Evolutionary conservation across 1,140 invertebrate species (phyloP).

Genomic region (Antheraea mylitta): DNA sequence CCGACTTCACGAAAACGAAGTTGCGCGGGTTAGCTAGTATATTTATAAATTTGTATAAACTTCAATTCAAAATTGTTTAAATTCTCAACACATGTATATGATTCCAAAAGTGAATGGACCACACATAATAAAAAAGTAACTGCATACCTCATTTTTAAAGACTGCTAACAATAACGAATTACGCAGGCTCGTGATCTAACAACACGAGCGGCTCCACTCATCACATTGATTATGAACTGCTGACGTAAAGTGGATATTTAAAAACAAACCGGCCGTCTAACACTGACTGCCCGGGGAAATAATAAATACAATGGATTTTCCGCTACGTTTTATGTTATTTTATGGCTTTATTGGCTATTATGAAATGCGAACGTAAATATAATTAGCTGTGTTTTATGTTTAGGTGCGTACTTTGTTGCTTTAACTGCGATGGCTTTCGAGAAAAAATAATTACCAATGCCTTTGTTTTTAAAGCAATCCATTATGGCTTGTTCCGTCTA

Average conservation of each 20-base stretch:
- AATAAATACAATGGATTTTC: background rate
- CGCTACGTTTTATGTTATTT: background rate
- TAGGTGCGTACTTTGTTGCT: background rate
- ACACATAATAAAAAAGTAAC: background rate
- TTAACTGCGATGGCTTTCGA: background rate
- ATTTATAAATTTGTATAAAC: too few relatives aligned
- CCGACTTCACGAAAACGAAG: too few relatives aligned
- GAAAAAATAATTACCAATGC: background rate
- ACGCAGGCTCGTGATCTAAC: background rate
- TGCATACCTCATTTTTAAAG: background rate
- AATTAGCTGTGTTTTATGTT: background rate
- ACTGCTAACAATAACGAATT: conserved; percentile 2
- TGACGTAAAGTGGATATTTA: background rate
- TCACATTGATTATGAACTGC: background rate
- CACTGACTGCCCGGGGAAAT: background rate
- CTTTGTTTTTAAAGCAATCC: too few relatives aligned
- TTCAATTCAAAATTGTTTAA: too few relatives aligned
- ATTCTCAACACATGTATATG: background rate
- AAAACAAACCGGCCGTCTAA: background rate
- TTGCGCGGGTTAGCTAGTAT: too few relatives aligned
- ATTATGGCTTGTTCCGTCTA: too few relatives aligned
- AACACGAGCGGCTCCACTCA: background rate
- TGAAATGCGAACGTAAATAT: background rate
- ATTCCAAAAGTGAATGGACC: background rate
- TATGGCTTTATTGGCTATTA: background rate